Base-by-base conservation (phyloP, 30 jellyfish, hydroid and myxozoan genomes). In the Aurelia aurita complex sp. Pacific region DNA sequence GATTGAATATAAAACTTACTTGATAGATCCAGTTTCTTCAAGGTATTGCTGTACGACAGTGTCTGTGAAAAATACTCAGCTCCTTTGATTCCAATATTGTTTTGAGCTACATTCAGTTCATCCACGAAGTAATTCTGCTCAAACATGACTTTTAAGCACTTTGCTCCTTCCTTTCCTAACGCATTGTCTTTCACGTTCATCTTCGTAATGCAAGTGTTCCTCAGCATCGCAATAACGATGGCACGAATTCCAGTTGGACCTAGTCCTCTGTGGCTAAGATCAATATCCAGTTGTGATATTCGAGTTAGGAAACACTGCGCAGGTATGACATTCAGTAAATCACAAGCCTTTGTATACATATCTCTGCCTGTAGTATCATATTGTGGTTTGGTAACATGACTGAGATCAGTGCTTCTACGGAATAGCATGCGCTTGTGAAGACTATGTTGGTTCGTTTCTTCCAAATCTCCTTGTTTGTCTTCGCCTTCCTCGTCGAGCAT, bases 231-330 rank as follows among this genome's bases (percentile, higher is more conserved):
- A 18, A 79, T 79, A 7, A 79, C 68, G 16, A 67, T 53, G 70
- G 89, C 89, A 7, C 80, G 89, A 35, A 79, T 75, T 12, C 80
- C 89, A 12, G 63, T 55, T 13, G 89, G 74, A 15, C 89, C 80
- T 23, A 79, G 73, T 33, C 89, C 74, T 29, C 89, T 79, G 67
- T 79, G 89, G 32, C 89, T 54, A 5, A 79, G 75, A 46, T 64
- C 78, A 46, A 79, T 50, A 64, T 79, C 80, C 10, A 65, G 59
- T 6, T 79, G 81, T 1, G 89, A 65, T n/a, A 79, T 64, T 8
- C 60, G 40, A 70, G 74, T 64, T 23, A 79, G 55, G 73, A 79
- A 79, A 36, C 46, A 57, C 46, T 66, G 89, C 32, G 80, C 89
- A 33, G 89, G 89, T 17, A 69, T 64, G 19, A 65, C 74, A 38